Percentiles rank a stretch among this genome's conserved stretches.
Conservation (phyloP, 2,888 invertebrate genomes). For the Sisyra terminalis region DNA sequence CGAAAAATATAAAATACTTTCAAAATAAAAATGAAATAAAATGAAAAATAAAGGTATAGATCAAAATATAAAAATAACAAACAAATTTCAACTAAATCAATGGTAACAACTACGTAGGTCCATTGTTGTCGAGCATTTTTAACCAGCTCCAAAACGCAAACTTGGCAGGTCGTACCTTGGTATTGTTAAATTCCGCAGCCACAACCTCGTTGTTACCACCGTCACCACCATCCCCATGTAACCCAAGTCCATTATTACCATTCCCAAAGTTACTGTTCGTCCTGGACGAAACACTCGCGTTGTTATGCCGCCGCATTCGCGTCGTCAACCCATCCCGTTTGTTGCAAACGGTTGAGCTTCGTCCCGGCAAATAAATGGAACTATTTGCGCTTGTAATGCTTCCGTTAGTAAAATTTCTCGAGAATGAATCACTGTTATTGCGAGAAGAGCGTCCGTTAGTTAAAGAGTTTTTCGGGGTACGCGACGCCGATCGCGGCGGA, state of each 20-base stretch:
- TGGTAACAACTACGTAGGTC: conserved; percentile 26
- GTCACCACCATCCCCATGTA: conserved; percentile 22
- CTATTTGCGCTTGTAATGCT: conserved; percentile 18
- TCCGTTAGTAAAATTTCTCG: conserved; percentile 17
- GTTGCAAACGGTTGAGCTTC: conserved; percentile 13
- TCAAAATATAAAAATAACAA: conserved; percentile 24
- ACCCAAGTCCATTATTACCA: conserved; percentile 22
- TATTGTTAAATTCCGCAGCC: conserved; percentile 23
- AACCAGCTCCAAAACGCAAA: conserved; percentile 54
- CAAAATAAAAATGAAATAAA: conserved; percentile 18
- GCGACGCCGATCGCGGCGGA: conserved; percentile 14
- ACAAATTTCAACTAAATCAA: conserved; percentile 21
- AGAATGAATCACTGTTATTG: conserved; percentile 28
- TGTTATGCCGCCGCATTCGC: conserved; percentile 21
- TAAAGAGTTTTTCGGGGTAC: conserved; percentile 30
- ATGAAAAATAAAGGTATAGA: conserved; percentile 26
- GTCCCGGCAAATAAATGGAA: conserved; percentile 17
- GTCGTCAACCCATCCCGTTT: conserved; percentile 11
- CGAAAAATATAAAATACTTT: conserved; percentile 6
- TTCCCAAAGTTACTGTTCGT: conserved; percentile 25
- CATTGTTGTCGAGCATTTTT: conserved; percentile 36
- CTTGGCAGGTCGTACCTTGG: conserved; percentile 54
- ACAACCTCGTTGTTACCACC: conserved; percentile 22
- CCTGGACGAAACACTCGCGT: conserved; percentile 17
- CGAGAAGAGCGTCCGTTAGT: conserved; percentile 30